A percentile compares a stretch with the other conserved stretches of the same genome.
Evolutionary conservation across 2,113 vertebrate genomes (phyloP).

Genomic region (Drymodes brunneopygia): DNA sequence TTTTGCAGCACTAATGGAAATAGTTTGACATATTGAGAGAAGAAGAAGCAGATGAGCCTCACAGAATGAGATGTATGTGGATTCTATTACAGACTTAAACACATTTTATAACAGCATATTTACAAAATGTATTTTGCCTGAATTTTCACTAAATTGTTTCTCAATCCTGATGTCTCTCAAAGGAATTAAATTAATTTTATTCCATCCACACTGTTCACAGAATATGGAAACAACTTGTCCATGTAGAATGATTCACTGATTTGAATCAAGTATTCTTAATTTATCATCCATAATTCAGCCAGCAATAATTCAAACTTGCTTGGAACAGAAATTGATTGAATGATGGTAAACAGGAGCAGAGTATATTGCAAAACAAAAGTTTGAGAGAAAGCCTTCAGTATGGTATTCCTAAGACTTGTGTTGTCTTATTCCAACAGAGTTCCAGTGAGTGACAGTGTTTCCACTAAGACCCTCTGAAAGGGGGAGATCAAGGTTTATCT

Average conservation of each 20-base stretch:
- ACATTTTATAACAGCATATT: background rate
- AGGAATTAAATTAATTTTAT: slow-evolving; percentile 14
- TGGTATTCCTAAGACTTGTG: background rate
- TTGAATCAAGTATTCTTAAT: slow-evolving; percentile 28
- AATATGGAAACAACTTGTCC: slow-evolving; percentile 15
- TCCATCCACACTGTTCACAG: background rate
- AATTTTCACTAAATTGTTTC: slow-evolving; percentile 16
- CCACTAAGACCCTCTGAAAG: background rate
- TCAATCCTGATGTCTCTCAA: background rate
- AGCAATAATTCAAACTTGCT: slow-evolving; percentile 17
- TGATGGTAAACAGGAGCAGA: background rate
- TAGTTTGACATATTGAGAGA: background rate
- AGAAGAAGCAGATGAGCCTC: background rate
- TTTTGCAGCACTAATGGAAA: background rate
- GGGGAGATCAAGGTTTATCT: background rate
- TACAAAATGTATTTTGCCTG: background rate
- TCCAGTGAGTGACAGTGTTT: background rate
- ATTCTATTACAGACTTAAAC: background rate
- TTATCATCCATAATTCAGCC: background rate
- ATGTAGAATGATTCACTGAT: slow-evolving; percentile 16
- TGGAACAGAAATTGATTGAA: slow-evolving; percentile 12
- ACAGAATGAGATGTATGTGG: background rate
- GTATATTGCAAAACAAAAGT: background rate
- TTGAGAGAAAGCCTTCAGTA: background rate
- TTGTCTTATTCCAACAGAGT: background rate